Evolutionary conservation across 2,888 invertebrate species (phyloP).

Genomic region (Coenonympha glycerion): DNA sequence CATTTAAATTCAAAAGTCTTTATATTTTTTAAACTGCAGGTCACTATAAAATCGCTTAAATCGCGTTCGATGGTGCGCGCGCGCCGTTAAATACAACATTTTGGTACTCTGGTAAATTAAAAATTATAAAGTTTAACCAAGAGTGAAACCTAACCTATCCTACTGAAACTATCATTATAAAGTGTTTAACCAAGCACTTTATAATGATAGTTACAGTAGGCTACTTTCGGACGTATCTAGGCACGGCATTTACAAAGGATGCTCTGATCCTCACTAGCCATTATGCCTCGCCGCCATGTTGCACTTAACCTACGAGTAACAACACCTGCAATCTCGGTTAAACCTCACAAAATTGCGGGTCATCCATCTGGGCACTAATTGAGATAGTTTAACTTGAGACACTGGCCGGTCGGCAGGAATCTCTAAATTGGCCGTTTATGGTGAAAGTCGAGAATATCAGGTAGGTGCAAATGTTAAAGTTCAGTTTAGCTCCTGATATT

Average conservation of each 20-base stretch:
- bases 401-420: constrained; percentile 64
- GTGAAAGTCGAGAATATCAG: constrained; percentile 66
- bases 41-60: too few relatives aligned
- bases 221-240: not conserved
- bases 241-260: not conserved
- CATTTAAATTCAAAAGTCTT: too few relatives aligned
- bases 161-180: too few relatives aligned
- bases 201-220: too few relatives aligned
- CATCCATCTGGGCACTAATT: constrained; percentile 71
- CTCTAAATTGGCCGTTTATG: constrained; percentile 71
- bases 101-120: too few relatives aligned
- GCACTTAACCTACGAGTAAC: constrained; percentile 64
- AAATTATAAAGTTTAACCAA: too few relatives aligned
- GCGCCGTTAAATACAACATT: too few relatives aligned
- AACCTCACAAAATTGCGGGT: constrained; percentile 68
- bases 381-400: constrained; percentile 71
- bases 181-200: too few relatives aligned
- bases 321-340: constrained; percentile 50
- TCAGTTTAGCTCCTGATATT: constrained; percentile 55
- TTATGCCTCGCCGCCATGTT: constrained; percentile 41
- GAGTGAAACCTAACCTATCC: too few relatives aligned
- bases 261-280: constrained; percentile 39
- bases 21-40: too few relatives aligned
- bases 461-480: constrained; percentile 69
- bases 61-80: too few relatives aligned